Conservation (phyloP, 1,140 invertebrate genomes). For the Psix sp. region DNA sequence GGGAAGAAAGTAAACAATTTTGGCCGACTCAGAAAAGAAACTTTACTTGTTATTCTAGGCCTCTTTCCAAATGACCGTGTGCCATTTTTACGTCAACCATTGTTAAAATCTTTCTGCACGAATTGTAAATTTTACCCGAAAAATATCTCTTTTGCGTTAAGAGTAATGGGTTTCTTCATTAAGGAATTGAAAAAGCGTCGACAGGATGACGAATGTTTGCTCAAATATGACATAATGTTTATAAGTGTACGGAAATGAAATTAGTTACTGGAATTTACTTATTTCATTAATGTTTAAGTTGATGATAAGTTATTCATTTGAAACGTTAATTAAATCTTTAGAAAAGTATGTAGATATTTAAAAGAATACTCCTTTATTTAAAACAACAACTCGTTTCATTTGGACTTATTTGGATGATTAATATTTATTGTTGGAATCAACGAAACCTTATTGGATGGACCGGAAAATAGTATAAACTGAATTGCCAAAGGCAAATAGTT, state of each 20-base stretch:
- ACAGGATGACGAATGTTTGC: conserved; percentile 47
- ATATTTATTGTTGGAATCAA: no score
- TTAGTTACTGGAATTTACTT: conserved; percentile 24
- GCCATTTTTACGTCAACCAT: no score
- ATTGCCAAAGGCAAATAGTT: conserved; percentile 36
- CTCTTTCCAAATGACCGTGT: background rate
- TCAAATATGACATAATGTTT: conserved; percentile 27
- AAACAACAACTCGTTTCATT: no score
- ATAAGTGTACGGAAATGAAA: conserved; percentile 30
- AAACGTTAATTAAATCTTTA: no score
- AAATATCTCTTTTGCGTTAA: conserved; percentile 6
- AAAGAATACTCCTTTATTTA: no score
- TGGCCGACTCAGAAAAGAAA: conserved; percentile 11
- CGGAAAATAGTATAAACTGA: no score
- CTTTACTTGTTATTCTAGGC: no score
- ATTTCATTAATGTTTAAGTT: conserved; percentile 20
- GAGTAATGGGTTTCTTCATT: conserved; percentile 8
- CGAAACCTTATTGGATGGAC: no score
- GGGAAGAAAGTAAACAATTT: conserved; percentile 17
- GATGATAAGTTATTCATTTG: no score
- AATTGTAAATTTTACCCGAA: conserved; percentile 24
- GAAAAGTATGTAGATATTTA: no score
- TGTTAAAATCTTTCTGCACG: background rate
- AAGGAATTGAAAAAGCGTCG: conserved; percentile 16
- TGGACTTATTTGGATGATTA: no score